phyloP scores from a whole-genome alignment of 2,797 vertebrate genomes.

The Mus spretus region DNA sequence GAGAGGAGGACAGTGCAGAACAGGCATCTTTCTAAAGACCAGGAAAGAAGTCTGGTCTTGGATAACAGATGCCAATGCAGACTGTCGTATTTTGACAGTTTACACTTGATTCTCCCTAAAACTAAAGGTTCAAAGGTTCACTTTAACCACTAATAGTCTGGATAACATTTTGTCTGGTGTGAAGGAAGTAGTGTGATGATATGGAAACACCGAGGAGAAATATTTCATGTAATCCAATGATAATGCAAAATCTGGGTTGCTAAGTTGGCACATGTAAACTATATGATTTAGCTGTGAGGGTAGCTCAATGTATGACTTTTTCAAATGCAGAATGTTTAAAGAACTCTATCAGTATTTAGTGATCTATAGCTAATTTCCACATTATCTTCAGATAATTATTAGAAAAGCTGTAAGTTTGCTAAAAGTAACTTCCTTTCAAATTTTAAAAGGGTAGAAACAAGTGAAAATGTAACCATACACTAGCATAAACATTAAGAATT shows the following conservation, averaged over 20 bases:
- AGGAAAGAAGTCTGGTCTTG: neutral
- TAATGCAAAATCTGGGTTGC: neutral
- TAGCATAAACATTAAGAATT: neutral
- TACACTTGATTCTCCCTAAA: neutral
- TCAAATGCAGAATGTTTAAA: conserved; percentile 90
- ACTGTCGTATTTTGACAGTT: neutral
- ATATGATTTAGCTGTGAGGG: neutral
- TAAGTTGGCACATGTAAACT: neutral
- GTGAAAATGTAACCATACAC: conserved; percentile 50
- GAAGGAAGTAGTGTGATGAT: conserved; percentile 72
- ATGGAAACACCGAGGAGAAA: conserved; percentile 74
- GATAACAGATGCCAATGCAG: neutral
- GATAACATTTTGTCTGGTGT: conserved; percentile 56
- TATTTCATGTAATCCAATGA: neutral
- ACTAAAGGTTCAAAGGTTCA: conserved; percentile 60
- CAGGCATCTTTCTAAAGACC: neutral
- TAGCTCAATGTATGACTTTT: conserved; percentile 81
- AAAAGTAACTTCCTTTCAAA: conserved; percentile 70
- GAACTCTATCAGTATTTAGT: conserved; percentile 10
- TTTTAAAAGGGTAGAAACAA: conserved; percentile 72
- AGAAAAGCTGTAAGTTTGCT: conserved; percentile 65
- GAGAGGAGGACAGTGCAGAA: neutral
- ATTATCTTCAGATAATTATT: conserved; percentile 29
- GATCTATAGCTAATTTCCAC: neutral
- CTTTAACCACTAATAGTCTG: conserved; percentile 3